Percentiles rank a stretch among this genome's conserved stretches.
These are phyloP conservation scores for Lophotis ruficrista DNA, from an alignment of 2,113 vertebrate genomes.

Conservation along the genomic window DNA sequence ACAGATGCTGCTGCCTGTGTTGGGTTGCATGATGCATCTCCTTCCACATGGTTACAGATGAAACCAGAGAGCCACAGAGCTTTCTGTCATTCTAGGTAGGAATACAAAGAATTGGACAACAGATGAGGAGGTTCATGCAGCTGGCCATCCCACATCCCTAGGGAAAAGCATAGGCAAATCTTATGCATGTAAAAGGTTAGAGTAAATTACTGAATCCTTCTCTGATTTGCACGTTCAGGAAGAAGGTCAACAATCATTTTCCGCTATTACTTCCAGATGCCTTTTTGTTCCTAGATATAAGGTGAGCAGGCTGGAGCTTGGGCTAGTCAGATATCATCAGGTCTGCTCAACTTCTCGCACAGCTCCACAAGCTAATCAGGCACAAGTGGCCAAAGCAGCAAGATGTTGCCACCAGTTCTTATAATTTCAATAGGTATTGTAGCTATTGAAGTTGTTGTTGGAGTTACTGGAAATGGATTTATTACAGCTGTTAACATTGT, in stretches of 20 bases:
- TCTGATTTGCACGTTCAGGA: constrained; percentile 37
- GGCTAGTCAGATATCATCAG: neutral
- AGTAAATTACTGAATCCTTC: neutral
- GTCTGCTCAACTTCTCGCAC: neutral
- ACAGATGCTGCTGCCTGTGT: neutral
- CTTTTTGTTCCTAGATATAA: neutral
- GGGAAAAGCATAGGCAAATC: constrained; percentile 17
- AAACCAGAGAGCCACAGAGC: neutral
- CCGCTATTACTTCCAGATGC: neutral
- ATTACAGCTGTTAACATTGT: constrained; percentile 12
- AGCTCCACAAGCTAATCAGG: neutral
- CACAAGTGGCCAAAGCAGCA: neutral
- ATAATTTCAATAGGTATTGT: neutral
- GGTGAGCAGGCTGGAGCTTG: neutral
- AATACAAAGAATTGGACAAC: neutral
- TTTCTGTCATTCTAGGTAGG: neutral
- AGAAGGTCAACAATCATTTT: neutral
- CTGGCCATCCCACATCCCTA: neutral
- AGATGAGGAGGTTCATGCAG: neutral
- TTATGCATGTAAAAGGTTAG: neutral
- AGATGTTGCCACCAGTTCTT: constrained; percentile 15
- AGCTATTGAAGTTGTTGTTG: constrained; percentile 9
- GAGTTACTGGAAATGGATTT: constrained; percentile 39
- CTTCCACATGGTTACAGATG: neutral
- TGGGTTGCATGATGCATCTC: neutral